Base-by-base conservation (phyloP, 1,140 invertebrate genomes). In the Plectrocnemia conspersa region DNA sequence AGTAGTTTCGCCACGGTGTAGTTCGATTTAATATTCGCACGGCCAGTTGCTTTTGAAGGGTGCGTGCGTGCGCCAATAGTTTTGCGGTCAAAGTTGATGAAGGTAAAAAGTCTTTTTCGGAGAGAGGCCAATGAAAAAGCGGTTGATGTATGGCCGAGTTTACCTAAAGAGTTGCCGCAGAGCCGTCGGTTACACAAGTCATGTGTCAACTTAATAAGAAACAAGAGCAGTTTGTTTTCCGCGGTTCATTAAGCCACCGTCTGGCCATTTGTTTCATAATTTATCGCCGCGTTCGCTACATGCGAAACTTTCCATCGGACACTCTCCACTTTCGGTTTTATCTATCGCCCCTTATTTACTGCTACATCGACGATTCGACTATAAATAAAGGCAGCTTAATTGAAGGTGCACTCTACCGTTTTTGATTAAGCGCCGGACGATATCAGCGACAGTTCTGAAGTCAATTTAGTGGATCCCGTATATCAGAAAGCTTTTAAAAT, bases 161-260 rank as follows among this genome's bases (percentile, higher is more conserved):
- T 16, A 40, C 6, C n/a, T 49, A 53, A 49, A 49, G 44, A 54
- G 18, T 54, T 27, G 24, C 32, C 11, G 13, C 22, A 19, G 25
- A 54, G 42, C 15, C 44, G 32, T 49, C 27, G 40, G 41, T 36
- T 42, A 48, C 57, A 59, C 54, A 60, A 60, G 58, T 60, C 58
- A 60, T 56, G 54, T 60, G 58, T 60, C 58, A 60, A 60, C 58
- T 56, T 60, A 60, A 60, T 60, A 60, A 60, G 58, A 56, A 60
- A 60, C 58, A 60, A 60, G 54, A 60, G 58, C 53, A 48, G 50
- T 60, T 56, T 56, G 54, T 60, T 56, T 56, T 56, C 44, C 58
- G 48, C 54, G 54, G 54, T 60, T 60, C 58, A 60, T 60, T 56
- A 60, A 48, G 58, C 54, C 42, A 54, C 52, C 22, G 52, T 32